Evolutionary conservation across 2,113 vertebrate species (phyloP).

Genomic region (Tyto alba): DNA sequence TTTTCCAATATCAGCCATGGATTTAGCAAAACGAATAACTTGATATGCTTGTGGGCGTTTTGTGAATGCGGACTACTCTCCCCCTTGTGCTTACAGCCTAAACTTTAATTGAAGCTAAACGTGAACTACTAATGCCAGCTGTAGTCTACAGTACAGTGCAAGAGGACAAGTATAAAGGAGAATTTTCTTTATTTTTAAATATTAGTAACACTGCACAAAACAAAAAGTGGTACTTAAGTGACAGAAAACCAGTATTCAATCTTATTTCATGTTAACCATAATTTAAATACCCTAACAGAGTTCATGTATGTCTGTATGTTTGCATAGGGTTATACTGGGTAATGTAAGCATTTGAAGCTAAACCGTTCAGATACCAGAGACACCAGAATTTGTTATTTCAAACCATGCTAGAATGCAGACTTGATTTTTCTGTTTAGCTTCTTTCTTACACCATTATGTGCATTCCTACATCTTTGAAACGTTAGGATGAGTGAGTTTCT

Average conservation of each 20-base stretch:
- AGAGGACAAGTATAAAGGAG: slow-evolving; percentile 30
- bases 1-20: not conserved
- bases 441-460: not conserved
- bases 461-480: not conserved
- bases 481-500: not conserved
- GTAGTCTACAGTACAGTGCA: not conserved
- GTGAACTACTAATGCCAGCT: not conserved
- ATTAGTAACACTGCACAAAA: slow-evolving; percentile 53
- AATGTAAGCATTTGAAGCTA: not conserved
- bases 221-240: slow-evolving; percentile 22
- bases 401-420: not conserved
- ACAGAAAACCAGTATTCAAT: not conserved
- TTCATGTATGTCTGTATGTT: slow-evolving; percentile 4
- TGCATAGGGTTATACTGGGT: slow-evolving; percentile 23
- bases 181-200: slow-evolving; percentile 53
- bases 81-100: not conserved
- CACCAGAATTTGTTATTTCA: slow-evolving; percentile 4
- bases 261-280: not conserved
- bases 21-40: not conserved
- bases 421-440: not conserved
- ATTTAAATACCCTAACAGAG: slow-evolving; percentile 43
- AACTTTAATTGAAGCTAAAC: not conserved
- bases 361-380: not conserved
- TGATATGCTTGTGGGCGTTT: not conserved
- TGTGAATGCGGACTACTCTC: not conserved